Evolutionary conservation across 2,113 vertebrate genomes (phyloP).

Genomic region (Beaufortia kweichowensis): DNA sequence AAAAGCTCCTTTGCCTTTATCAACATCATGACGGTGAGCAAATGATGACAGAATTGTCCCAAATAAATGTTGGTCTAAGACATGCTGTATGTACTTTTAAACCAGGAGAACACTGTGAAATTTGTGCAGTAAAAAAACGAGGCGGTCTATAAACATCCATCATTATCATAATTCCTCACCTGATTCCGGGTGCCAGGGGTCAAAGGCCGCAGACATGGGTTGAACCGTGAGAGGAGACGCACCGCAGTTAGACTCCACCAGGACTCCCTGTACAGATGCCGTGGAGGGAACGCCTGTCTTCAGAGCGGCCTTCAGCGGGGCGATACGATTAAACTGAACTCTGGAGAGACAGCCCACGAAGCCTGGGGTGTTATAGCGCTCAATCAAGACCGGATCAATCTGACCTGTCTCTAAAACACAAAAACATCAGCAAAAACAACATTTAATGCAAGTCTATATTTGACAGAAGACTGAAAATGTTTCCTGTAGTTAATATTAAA

Average conservation of each 20-base stretch:
- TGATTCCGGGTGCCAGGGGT: conserved; percentile 91
- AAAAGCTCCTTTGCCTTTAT: too few species aligned
- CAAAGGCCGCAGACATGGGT: conserved; percentile 84
- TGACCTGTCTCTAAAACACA: conserved; percentile 84
- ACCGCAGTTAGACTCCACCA: conserved; percentile 96
- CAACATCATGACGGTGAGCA: too few species aligned
- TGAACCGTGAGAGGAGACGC: conserved; percentile 90
- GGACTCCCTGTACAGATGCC: conserved; percentile 83
- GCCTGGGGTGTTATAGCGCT: conserved; percentile 92
- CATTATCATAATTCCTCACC: conserved; percentile 69
- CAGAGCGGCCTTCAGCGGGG: conserved; percentile 89
- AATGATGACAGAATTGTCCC: too few species aligned
- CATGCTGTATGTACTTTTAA: too few species aligned
- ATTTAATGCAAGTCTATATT: too few species aligned
- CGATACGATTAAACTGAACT: conserved; percentile 89
- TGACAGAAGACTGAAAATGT: too few species aligned
- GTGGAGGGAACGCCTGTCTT: conserved; percentile 77
- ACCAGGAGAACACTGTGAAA: not conserved
- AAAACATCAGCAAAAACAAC: not conserved
- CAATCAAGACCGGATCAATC: conserved; percentile 88
- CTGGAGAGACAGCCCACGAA: conserved; percentile 92
- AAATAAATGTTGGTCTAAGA: too few species aligned
- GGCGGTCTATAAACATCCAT: too few species aligned
- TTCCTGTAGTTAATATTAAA: too few species aligned
- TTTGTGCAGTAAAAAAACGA: too few species aligned